Evolutionary conservation across 2,888 invertebrate species (phyloP).

Genomic region (Auanema freiburgensis): DNA sequence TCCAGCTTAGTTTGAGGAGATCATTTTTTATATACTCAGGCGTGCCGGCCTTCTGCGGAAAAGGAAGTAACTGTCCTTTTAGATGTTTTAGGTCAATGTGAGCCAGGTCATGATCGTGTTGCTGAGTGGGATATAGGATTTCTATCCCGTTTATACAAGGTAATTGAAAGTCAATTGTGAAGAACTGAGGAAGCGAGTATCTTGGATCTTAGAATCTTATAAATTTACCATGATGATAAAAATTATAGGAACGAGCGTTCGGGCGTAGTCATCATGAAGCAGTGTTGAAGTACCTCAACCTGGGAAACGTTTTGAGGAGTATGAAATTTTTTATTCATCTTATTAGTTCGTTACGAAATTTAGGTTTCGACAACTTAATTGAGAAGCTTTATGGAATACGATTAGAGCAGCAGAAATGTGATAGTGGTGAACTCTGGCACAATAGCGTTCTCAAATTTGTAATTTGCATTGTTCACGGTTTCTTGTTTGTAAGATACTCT

Average conservation of each 20-base stretch:
- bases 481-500: conserved; percentile 11
- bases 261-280: conserved; percentile 3
- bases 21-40: conserved; percentile 14
- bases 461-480: not conserved
- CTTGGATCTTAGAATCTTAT: too few relatives aligned
- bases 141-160: conserved; percentile 45
- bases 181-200: not conserved
- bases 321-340: conserved; percentile 5
- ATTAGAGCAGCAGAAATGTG: conserved; percentile 71
- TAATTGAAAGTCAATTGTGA: conserved; percentile 4
- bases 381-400: conserved; percentile 81
- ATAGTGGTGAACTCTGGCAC: conserved; percentile 37
- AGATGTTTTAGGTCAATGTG: conserved; percentile 38
- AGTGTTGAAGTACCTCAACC: conserved; percentile 10
- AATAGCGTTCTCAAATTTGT: conserved; percentile 33
- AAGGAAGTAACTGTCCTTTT: conserved; percentile 49
- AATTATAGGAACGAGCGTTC: conserved; percentile 30
- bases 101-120: conserved; percentile 24
- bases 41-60: conserved; percentile 42
- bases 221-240: not conserved
- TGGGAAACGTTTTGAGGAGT: conserved; percentile 18
- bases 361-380: conserved; percentile 88
- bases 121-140: conserved; percentile 49
- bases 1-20: not conserved
- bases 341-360: conserved; percentile 8